These are phyloP conservation scores for Cavia porcellus DNA, from an alignment of 2,113 vertebrate genomes.

Conservation along the genomic window DNA sequence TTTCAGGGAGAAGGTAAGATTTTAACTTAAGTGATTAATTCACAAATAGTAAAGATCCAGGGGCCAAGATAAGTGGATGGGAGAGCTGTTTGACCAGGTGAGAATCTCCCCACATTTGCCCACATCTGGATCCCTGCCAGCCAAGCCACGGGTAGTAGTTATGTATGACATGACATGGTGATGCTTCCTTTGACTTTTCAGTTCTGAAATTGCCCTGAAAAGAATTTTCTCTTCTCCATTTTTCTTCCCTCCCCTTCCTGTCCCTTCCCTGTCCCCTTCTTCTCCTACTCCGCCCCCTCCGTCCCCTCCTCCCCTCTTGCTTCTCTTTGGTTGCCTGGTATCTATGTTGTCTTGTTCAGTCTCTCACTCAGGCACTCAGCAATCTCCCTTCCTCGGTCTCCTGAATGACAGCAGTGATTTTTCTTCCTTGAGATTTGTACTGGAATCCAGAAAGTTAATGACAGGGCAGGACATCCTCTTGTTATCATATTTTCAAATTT, in stretches of 20 bases:
- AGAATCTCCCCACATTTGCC: not conserved
- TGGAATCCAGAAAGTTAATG: not conserved
- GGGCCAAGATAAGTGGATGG: not conserved
- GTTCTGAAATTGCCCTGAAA: not conserved
- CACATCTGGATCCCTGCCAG: not conserved
- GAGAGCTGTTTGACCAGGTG: slow-evolving; percentile 5
- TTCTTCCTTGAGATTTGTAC: not conserved
- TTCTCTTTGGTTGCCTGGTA: not conserved
- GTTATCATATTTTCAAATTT: not conserved
- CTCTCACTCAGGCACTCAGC: not conserved
- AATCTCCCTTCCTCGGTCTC: not conserved
- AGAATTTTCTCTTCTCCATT: not conserved
- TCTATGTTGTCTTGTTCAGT: not conserved
- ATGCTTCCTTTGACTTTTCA: not conserved
- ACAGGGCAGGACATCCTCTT: not conserved
- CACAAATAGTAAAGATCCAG: not conserved
- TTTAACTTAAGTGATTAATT: slow-evolving; percentile 14
- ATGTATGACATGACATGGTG: not conserved
- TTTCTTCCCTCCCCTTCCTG: rapidly evolving
- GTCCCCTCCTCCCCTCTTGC: not conserved
- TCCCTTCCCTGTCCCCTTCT: no score
- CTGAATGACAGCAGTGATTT: not conserved
- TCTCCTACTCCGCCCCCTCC: no score
- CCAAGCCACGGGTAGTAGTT: not conserved
- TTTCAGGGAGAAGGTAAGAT: not conserved